Conservation (phyloP, 2,797 vertebrate species). For the Stomatorhinus walkeri region DNA sequence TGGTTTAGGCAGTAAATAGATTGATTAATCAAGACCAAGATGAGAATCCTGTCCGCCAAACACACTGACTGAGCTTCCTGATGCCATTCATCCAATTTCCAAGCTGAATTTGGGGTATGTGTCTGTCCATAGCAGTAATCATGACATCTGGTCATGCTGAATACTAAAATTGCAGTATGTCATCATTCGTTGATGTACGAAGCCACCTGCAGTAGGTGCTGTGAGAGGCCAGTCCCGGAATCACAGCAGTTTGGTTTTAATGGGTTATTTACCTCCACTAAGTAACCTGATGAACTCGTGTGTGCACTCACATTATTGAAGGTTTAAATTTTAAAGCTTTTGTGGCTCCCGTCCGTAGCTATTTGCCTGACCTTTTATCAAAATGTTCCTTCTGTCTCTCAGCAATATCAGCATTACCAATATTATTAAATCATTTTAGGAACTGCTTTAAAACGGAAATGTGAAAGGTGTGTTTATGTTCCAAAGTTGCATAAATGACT, state of each 20-base stretch:
- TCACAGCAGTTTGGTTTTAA: neutral
- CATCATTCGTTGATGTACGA: too few relatives aligned
- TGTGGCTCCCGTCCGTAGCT: neutral
- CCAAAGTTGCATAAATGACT: conserved; percentile 37
- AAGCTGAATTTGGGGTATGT: neutral
- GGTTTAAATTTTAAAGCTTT: neutral
- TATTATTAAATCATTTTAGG: neutral
- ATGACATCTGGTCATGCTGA: neutral
- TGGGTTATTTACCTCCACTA: neutral
- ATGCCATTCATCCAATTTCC: neutral
- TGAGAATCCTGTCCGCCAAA: neutral
- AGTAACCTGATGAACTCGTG: neutral
- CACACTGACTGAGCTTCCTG: neutral
- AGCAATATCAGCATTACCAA: neutral
- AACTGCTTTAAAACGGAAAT: neutral
- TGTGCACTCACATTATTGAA: neutral
- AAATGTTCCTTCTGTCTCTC: neutral
- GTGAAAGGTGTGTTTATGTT: conserved; percentile 16
- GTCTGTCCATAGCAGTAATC: neutral
- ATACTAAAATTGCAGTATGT: neutral
- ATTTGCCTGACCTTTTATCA: neutral
- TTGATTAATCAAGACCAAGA: neutral
- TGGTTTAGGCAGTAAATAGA: neutral
- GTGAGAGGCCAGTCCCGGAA: too few relatives aligned
- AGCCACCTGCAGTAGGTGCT: too few relatives aligned